Percentiles rank a stretch among this genome's conserved stretches.
phyloP scores from a whole-genome alignment of 2,113 vertebrate genomes.

The Channa maculata region DNA sequence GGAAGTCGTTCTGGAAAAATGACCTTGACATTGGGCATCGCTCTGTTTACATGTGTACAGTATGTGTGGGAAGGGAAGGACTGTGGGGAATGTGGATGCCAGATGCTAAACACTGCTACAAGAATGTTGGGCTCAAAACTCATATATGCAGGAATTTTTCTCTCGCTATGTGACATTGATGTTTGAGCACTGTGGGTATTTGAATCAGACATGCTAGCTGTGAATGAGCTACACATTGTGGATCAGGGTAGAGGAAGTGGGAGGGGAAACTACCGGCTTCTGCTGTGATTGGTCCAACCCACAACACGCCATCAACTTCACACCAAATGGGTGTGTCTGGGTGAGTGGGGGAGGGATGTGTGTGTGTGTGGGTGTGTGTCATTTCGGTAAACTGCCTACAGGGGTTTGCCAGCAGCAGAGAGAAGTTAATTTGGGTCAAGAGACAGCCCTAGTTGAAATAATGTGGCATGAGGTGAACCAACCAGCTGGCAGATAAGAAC shows the following conservation, averaged over 20 bases:
- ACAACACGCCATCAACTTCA: conserved; percentile 78
- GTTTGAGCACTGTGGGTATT: conserved; percentile 18
- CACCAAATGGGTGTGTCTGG: conserved; percentile 53
- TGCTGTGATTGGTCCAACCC: conserved; percentile 71
- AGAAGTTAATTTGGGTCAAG: conserved; percentile 58
- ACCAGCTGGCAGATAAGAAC: background rate
- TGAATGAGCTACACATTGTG: conserved; percentile 7
- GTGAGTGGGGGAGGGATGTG: conserved; percentile 29
- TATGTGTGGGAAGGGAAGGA: no score
- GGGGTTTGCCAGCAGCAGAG: background rate
- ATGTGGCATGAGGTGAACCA: conserved; percentile 16
- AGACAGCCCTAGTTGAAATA: conserved; percentile 1
- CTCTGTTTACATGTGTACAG: no score
- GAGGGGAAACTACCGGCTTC: conserved; percentile 1
- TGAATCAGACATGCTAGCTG: conserved; percentile 40
- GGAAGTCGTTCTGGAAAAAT: no score
- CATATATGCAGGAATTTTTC: background rate
- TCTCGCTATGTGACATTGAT: background rate
- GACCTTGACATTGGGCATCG: no score
- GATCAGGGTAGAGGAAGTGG: background rate
- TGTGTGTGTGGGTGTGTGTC: conserved; percentile 14
- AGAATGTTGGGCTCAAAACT: no score
- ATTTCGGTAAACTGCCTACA: background rate
- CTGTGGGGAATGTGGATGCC: background rate
- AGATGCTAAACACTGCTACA: no score